Percentiles rank a stretch among this genome's conserved stretches.
Conservation (phyloP, 2,797 vertebrate genomes). For the Alfaro cultratus region DNA sequence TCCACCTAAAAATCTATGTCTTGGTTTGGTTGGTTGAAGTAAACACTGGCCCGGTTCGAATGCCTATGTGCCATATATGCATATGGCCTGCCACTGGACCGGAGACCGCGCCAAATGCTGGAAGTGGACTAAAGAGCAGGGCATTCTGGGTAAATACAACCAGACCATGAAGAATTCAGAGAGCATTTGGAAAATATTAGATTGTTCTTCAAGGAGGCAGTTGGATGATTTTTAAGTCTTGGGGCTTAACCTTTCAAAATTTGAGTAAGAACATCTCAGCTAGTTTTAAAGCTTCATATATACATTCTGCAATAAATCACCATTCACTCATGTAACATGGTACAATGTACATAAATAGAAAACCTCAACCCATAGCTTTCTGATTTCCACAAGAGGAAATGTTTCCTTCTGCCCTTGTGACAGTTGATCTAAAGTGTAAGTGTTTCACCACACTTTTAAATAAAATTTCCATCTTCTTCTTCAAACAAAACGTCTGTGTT, state of each 20-base stretch:
- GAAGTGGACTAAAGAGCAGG: too few relatives aligned
- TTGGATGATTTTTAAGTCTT: not conserved
- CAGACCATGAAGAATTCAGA: conserved; percentile 2
- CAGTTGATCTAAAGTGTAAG: not conserved
- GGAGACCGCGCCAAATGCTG: too few relatives aligned
- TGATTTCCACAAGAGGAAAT: not conserved
- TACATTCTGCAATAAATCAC: not conserved
- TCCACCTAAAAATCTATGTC: too few relatives aligned
- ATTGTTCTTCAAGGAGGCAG: not conserved
- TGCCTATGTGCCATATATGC: too few relatives aligned
- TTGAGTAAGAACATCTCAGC: not conserved
- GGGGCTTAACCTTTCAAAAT: not conserved
- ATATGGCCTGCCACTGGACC: too few relatives aligned
- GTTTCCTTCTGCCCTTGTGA: not conserved
- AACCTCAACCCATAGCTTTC: conserved; percentile 6
- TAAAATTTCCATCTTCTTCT: conserved; percentile 5
- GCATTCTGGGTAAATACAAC: too few relatives aligned
- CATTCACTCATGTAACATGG: conserved; percentile 34
- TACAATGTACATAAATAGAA: conserved; percentile 19
- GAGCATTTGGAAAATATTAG: conserved; percentile 42
- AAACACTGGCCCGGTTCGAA: too few relatives aligned
- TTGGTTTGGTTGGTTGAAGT: too few relatives aligned
- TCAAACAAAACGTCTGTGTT: not conserved
- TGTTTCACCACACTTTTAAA: not conserved
- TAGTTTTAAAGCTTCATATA: not conserved